These are phyloP conservation scores for Oryzias javanicus DNA, from an alignment of 2,113 vertebrate genomes.

Conservation along the genomic window DNA sequence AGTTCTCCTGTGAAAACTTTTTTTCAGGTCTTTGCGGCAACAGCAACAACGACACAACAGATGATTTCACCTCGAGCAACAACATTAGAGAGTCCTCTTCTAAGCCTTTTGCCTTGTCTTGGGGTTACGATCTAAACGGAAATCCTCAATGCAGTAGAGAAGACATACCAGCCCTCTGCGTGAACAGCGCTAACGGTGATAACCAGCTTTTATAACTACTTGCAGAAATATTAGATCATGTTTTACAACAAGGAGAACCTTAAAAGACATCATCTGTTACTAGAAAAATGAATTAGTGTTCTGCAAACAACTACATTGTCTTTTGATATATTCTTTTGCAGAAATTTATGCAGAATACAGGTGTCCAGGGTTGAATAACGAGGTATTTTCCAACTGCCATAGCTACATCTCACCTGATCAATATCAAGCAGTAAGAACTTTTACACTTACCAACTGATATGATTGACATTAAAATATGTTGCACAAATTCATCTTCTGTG, in stretches of 20 bases:
- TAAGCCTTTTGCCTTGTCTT: slow-evolving; percentile 64
- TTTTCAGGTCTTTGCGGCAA: slow-evolving; percentile 76
- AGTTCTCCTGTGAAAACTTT: not conserved
- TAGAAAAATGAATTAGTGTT: not conserved
- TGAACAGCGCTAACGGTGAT: slow-evolving; percentile 77
- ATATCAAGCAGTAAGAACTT: slow-evolving; percentile 63
- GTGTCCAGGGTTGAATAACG: slow-evolving; percentile 73
- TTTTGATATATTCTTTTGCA: slow-evolving; percentile 37
- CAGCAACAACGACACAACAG: slow-evolving; percentile 67
- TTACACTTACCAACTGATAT: not conserved
- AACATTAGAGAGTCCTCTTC: slow-evolving; percentile 68
- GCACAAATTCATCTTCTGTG: not conserved
- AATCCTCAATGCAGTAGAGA: slow-evolving; percentile 25
- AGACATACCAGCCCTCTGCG: slow-evolving; percentile 54
- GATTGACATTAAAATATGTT: not conserved
- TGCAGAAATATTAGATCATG: too few relatives aligned
- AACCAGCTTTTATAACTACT: not conserved
- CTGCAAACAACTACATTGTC: not conserved
- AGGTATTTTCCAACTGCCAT: slow-evolving; percentile 79
- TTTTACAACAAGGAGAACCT: too few relatives aligned
- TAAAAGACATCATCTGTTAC: too few relatives aligned
- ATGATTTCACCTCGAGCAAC: slow-evolving; percentile 71
- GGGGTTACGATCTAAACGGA: slow-evolving; percentile 41
- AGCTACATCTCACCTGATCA: slow-evolving; percentile 63
- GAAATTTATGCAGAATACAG: slow-evolving; percentile 77